Evolutionary conservation across 2,797 vertebrate species (phyloP).

Genomic region (Brachyrhaphis roseni): DNA sequence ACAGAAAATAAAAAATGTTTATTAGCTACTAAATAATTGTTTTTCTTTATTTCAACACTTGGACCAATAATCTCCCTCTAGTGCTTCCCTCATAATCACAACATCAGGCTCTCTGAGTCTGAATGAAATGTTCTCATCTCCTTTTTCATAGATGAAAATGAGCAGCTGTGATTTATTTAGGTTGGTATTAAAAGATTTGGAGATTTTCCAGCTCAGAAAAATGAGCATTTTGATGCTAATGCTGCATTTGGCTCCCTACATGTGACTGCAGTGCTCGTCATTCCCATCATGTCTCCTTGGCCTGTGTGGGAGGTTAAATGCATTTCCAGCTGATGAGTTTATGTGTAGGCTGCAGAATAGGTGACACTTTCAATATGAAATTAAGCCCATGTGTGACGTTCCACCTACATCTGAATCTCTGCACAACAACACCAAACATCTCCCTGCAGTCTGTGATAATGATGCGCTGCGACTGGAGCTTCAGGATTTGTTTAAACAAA

Average conservation of each 20-base stretch:
- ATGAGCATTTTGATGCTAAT: neutral
- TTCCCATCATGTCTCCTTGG: conserved; percentile 18
- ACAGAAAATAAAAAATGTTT: neutral
- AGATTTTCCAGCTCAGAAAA: neutral
- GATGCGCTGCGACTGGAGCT: neutral
- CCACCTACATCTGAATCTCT: conserved; percentile 6
- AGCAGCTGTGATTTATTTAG: neutral
- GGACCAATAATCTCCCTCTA: neutral
- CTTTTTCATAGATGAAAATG: neutral
- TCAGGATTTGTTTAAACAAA: neutral
- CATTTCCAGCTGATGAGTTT: neutral
- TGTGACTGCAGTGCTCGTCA: conserved; percentile 15
- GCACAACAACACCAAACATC: conserved; percentile 8
- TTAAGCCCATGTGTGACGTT: conserved; percentile 6
- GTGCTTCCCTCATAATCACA: neutral
- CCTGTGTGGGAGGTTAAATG: conserved; percentile 21
- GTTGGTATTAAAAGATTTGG: neutral
- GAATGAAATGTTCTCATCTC: neutral
- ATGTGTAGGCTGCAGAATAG: conserved; percentile 19
- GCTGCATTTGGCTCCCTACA: conserved; percentile 9
- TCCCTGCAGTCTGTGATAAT: conserved; percentile 1
- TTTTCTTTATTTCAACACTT: neutral
- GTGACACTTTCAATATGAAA: conserved; percentile 16
- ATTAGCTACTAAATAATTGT: neutral
- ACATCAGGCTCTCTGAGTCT: neutral